These are phyloP conservation scores for Tamias sibiricus DNA, from an alignment of 2,113 vertebrate genomes.

Conservation along the genomic window DNA sequence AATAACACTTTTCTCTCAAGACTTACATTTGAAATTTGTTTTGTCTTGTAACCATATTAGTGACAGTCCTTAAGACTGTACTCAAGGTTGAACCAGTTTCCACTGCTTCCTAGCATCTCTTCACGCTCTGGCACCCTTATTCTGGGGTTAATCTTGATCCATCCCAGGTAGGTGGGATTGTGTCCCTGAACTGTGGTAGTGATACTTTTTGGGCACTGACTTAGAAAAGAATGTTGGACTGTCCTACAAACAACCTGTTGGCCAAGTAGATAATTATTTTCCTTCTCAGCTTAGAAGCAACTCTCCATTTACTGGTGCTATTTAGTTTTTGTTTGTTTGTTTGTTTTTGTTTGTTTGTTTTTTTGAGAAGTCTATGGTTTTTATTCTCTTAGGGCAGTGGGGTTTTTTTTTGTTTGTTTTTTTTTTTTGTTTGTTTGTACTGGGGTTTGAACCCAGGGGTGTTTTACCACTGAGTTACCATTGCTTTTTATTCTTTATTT, in stretches of 20 bases:
- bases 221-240: background rate
- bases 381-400: background rate
- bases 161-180: background rate
- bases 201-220: background rate
- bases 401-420: too few species aligned
- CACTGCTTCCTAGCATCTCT: background rate
- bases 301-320: background rate
- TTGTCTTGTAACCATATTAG: background rate
- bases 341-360: too few species aligned
- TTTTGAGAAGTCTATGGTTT: background rate
- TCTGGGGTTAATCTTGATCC: background rate
- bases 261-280: background rate
- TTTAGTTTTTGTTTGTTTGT: too few species aligned
- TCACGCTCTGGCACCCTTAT: background rate
- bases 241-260: slow-evolving; percentile 2
- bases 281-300: background rate
- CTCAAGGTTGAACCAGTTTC: background rate
- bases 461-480: too few species aligned
- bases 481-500: too few species aligned
- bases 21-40: slow-evolving; percentile 32
- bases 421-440: too few species aligned
- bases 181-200: background rate
- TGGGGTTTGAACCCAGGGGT: too few species aligned
- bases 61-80: background rate
- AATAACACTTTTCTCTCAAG: slow-evolving; percentile 9